These are phyloP conservation scores for Hassar affinis DNA, from an alignment of 2,113 vertebrate species.

Conservation along the genomic window DNA sequence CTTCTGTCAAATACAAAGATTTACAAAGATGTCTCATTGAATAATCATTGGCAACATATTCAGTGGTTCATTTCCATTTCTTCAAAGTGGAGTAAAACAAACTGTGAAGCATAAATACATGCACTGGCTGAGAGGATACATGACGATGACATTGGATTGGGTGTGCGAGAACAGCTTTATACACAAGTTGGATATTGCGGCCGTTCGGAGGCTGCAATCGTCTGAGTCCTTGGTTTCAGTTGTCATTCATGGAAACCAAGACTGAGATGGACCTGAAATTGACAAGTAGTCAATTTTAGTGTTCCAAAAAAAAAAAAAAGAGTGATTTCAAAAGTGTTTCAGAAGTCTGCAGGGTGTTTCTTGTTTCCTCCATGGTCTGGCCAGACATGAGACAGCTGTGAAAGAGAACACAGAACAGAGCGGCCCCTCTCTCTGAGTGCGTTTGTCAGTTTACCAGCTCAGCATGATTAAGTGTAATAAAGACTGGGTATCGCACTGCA, in stretches of 20 bases:
- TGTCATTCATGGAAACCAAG: conserved; percentile 19
- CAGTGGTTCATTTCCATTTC: conserved; percentile 54
- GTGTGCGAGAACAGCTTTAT: conserved; percentile 69
- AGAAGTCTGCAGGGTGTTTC: conserved; percentile 4
- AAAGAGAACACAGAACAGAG: conserved; percentile 17
- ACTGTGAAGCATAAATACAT: conserved; percentile 69
- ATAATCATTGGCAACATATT: conserved; percentile 32
- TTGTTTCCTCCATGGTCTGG: conserved; percentile 2
- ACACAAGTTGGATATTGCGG: conserved; percentile 66
- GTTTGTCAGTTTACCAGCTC: conserved; percentile 42
- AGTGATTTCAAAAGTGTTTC: conserved; percentile 9
- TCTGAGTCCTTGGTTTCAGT: conserved; percentile 41
- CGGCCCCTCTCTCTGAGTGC: conserved; percentile 40
- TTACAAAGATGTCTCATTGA: conserved; percentile 38
- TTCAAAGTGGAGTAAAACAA: conserved; percentile 69
- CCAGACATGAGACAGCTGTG: conserved; percentile 36
- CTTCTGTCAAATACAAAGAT: conserved; percentile 35
- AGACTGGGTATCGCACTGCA: conserved; percentile 22
- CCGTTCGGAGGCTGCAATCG: conserved; percentile 17
- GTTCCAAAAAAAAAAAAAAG: conserved; percentile 18
- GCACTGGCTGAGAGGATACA: conserved; percentile 62
- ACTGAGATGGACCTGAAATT: conserved; percentile 29
- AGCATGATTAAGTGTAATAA: conserved; percentile 3
- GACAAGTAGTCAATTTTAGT: conserved; percentile 10
- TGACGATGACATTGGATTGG: conserved; percentile 61